Conservation (phyloP, 1,140 invertebrate genomes). For the Whitmania pigra region DNA sequence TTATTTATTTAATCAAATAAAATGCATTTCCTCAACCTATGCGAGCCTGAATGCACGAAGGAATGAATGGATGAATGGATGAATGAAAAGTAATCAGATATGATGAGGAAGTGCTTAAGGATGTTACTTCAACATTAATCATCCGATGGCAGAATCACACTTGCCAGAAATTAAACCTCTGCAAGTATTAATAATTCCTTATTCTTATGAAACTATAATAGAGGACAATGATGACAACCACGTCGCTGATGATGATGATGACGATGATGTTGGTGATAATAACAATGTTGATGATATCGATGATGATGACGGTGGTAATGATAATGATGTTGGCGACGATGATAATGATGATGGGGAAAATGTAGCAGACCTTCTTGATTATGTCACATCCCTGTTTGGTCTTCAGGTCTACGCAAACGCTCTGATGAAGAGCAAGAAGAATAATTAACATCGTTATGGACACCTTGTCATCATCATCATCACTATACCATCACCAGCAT, state of each 20-base stretch:
- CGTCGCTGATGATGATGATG: neutral
- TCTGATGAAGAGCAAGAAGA: constrained; percentile 40
- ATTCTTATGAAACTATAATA: too few relatives aligned
- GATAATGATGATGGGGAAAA: neutral
- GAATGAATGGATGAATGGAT: neutral
- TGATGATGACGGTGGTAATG: neutral
- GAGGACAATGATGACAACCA: neutral
- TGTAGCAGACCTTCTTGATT: constrained; percentile 49
- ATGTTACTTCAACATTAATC: neutral
- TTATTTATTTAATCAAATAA: constrained; percentile 37
- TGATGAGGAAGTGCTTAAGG: neutral
- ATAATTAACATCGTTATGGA: neutral
- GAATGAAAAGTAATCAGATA: neutral
- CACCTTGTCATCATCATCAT: neutral
- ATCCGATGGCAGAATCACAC: too few relatives aligned
- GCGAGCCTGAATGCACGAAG: neutral
- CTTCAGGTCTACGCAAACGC: constrained; percentile 75
- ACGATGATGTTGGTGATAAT: neutral
- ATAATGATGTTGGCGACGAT: neutral
- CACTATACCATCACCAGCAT: neutral
- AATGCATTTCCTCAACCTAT: neutral
- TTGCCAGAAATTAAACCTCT: too few relatives aligned
- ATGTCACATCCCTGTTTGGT: constrained; percentile 55
- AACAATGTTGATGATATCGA: neutral
- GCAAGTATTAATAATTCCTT: too few relatives aligned